Conservation (phyloP, 1,140 invertebrate genomes). For the Atta cephalotes region DNA sequence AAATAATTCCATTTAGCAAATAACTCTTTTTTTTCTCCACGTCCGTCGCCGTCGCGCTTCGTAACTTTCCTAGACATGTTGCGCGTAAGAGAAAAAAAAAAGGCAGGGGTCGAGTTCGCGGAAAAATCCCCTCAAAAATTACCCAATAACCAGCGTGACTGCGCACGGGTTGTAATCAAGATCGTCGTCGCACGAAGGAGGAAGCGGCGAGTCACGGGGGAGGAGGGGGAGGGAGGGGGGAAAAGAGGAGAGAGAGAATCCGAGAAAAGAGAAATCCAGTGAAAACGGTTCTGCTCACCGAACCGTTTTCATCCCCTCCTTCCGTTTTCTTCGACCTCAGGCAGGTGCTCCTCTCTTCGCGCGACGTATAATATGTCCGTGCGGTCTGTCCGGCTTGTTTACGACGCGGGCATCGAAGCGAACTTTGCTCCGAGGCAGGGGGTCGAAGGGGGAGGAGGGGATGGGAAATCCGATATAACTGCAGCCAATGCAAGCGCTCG, state of each 20-base stretch:
- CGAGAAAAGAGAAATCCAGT: conserved; percentile 25
- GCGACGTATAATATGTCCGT: conserved; percentile 66
- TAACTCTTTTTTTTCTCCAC: not conserved
- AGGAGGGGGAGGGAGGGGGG: not conserved
- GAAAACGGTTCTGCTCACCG: conserved; percentile 8
- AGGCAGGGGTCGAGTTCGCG: conserved; percentile 32
- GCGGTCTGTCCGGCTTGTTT: conserved; percentile 81
- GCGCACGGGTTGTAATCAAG: conserved; percentile 44
- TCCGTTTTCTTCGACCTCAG: not conserved
- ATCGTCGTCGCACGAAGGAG: conserved; percentile 71
- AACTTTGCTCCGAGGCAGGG: conserved; percentile 67
- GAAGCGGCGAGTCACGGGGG: not conserved
- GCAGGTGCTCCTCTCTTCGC: conserved; percentile 66
- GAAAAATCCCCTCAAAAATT: conserved; percentile 56
- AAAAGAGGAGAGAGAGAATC: not conserved
- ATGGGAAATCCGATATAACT: conserved; percentile 77
- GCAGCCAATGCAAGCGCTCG: conserved; percentile 66
- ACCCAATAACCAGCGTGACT: conserved; percentile 53
- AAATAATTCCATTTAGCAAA: not conserved
- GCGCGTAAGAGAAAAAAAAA: not conserved
- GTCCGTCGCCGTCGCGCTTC: not conserved
- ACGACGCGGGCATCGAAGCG: conserved; percentile 81
- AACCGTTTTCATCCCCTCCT: conserved; percentile 8
- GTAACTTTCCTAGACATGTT: not conserved
- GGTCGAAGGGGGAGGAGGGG: conserved; percentile 9